A percentile compares a stretch with the other conserved stretches of the same genome.
Evolutionary conservation across 2,888 invertebrate genomes (phyloP).

Genomic region (Latheticus oryzae): DNA sequence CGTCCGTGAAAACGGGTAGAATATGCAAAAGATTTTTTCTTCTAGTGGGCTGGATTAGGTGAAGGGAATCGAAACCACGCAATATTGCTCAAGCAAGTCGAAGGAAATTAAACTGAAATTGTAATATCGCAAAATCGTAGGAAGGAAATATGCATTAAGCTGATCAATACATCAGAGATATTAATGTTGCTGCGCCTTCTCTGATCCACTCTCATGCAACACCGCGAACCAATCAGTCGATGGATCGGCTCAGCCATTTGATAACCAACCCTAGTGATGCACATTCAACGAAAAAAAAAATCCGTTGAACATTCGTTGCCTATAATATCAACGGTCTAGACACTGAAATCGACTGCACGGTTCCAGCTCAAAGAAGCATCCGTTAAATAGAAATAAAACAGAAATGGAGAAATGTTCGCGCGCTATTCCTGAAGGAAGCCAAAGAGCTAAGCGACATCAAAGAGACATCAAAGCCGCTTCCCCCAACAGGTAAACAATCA

Average conservation of each 20-base stretch:
- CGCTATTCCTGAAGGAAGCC: constrained; percentile 19
- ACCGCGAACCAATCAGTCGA: constrained; percentile 41
- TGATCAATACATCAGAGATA: constrained; percentile 60
- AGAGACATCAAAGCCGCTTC: constrained; percentile 26
- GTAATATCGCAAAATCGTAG: constrained; percentile 57
- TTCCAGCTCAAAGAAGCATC: constrained; percentile 9
- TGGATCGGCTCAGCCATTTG: constrained; percentile 37
- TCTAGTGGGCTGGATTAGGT: constrained; percentile 19
- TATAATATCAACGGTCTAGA: too few species aligned
- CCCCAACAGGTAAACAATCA: constrained; percentile 26
- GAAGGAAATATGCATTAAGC: constrained; percentile 58
- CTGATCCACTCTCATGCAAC: constrained; percentile 42
- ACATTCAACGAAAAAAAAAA: constrained; percentile 14
- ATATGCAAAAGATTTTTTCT: constrained; percentile 36
- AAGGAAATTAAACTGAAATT: constrained; percentile 57
- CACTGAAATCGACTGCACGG: background rate
- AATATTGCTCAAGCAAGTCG: constrained; percentile 51
- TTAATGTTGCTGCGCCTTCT: constrained; percentile 56
- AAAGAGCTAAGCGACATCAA: constrained; percentile 23
- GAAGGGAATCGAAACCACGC: constrained; percentile 31
- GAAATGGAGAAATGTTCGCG: constrained; percentile 17
- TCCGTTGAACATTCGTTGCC: constrained; percentile 17
- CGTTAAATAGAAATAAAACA: constrained; percentile 10
- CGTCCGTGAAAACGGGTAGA: constrained; percentile 24
- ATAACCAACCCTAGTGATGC: constrained; percentile 18